These are phyloP conservation scores for Eurosta solidaginis DNA, from an alignment of 1,140 invertebrate genomes.

Conservation along the genomic window DNA sequence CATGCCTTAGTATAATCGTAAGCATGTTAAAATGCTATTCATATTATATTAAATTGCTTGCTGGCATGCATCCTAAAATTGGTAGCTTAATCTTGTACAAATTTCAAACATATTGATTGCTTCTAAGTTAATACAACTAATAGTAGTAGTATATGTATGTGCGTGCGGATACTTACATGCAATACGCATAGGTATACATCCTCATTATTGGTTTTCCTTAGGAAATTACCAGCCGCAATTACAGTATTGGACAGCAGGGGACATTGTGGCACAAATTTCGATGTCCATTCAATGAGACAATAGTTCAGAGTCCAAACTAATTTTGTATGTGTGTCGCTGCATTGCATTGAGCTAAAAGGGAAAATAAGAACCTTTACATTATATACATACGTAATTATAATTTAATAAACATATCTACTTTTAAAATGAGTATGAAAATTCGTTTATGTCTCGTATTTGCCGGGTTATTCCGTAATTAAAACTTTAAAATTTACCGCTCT, in stretches of 20 bases:
- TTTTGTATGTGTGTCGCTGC: conserved; percentile 50
- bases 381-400: background rate
- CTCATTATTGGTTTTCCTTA: conserved; percentile 52
- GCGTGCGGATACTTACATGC: conserved; percentile 49
- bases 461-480: too few species aligned
- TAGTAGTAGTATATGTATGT: background rate
- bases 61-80: too few species aligned
- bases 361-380: background rate
- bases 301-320: conserved; percentile 55
- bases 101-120: too few species aligned
- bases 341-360: conserved; percentile 45
- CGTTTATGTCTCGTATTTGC: too few species aligned
- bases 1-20: too few species aligned
- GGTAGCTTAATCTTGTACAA: too few species aligned
- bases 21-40: too few species aligned
- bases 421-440: too few species aligned
- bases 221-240: conserved; percentile 53
- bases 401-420: too few species aligned
- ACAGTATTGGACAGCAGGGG: conserved; percentile 55
- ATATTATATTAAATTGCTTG: too few species aligned
- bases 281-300: conserved; percentile 61
- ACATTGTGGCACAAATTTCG: conserved; percentile 58
- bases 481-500: too few species aligned
- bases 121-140: too few species aligned
- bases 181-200: conserved; percentile 55